Evolutionary conservation across 2,113 vertebrate species (phyloP).

Genomic region (Sinocyclocheilus anophthalmus): DNA sequence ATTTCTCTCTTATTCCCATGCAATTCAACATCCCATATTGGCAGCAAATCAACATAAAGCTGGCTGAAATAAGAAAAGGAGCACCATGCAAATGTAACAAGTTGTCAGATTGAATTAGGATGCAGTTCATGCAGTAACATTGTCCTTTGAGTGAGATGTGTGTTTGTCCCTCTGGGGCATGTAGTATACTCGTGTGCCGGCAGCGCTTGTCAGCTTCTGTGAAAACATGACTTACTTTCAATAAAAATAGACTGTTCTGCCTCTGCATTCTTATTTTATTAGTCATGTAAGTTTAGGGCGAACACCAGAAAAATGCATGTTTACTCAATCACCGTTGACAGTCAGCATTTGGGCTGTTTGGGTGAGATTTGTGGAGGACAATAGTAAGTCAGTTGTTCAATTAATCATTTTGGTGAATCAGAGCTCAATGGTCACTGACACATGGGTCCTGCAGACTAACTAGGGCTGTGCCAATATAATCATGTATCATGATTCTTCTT

Average conservation of each 20-base stretch:
- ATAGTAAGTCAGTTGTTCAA: neutral
- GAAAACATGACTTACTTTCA: neutral
- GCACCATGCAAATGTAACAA: neutral
- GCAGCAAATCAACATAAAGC: neutral
- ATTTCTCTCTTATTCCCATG: neutral
- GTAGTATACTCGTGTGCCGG: neutral
- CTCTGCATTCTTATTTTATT: constrained; percentile 20
- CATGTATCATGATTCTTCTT: neutral
- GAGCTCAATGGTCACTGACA: neutral
- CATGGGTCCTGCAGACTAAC: neutral
- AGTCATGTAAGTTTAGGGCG: neutral
- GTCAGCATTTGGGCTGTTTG: neutral
- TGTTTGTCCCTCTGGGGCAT: neutral
- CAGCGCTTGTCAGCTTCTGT: neutral
- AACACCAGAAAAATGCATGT: neutral
- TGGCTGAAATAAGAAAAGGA: neutral
- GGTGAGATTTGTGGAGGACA: too few species aligned
- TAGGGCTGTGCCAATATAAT: neutral
- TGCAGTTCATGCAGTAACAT: neutral
- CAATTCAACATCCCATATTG: neutral
- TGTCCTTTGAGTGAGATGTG: constrained; percentile 7
- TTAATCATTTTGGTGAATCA: neutral
- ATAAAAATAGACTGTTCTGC: neutral
- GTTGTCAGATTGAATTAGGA: neutral
- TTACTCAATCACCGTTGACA: neutral